Evolutionary conservation across 2,888 invertebrate genomes (phyloP), one percentile per base, ranked within the genome.

Genomic region (Tenthredo mesomela): DNA sequence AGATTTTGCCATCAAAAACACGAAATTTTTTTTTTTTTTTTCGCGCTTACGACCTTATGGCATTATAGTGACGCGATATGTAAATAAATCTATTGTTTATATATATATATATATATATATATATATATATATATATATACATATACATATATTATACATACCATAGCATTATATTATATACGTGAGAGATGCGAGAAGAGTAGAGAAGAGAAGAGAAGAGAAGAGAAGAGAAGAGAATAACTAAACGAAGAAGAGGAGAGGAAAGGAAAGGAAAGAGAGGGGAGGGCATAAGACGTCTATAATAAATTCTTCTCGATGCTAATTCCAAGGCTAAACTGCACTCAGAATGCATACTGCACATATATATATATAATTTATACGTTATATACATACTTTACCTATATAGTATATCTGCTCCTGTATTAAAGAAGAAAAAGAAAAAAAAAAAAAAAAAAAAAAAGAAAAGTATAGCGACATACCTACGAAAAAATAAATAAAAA

Each of bases 311-410:
- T 50, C 77, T 54, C 77, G 50, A 77, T 77, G 77, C 77, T 77
- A 77, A 77, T 77, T 77, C 33, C 77, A 77, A 77, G 77, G 77
- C 50, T 77, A 77, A 77, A 77, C 77, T 50, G 77, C 77, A 77
- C 40, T 54, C 77, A 77, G 77, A 77, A 77, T 54, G 47, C 71
- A 43, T 73, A 21, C 50, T 29, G 29, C 75, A 47, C 37, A 75
- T 33, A 33, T 33, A 33, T 33, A 33, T 75, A 21, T 15, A 75
- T 47, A 47, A 73, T 25, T 12, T 33, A 33, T 15, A 29, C 15
- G 65, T 65, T 65, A 65, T 0, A 12, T 61, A 61, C 25, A 21
- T 61, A 61, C 9, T 7, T 7, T 61, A 21, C 21, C 21, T 25
- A n/a, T 61, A 21, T 9, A 12, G 1, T 21, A 58, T 18, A 58